These are phyloP conservation scores for Tolypeutes matacus DNA, from an alignment of 2,797 vertebrate species.

Conservation along the genomic window DNA sequence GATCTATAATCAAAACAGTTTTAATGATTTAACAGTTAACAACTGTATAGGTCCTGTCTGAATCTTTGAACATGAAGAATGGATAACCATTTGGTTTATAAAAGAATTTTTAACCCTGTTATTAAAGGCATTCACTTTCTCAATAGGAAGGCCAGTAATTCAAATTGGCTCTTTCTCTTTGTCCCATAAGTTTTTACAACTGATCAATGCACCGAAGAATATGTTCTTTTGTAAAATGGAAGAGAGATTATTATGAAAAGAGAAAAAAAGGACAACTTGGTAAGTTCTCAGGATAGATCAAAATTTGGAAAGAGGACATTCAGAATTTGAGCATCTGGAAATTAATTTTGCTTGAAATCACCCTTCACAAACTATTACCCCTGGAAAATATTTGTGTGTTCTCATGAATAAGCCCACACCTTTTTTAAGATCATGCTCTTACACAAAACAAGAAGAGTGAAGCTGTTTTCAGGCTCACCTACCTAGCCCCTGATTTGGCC, in stretches of 20 bases:
- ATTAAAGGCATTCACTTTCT: slow-evolving; percentile 4
- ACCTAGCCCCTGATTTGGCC: background rate
- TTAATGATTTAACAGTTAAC: slow-evolving; percentile 12
- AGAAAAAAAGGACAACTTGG: background rate
- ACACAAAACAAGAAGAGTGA: background rate
- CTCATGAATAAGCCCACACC: background rate
- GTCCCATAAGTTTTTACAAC: background rate
- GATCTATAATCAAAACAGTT: background rate
- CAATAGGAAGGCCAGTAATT: background rate
- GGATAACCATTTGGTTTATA: background rate
- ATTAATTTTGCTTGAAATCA: slow-evolving; percentile 23
- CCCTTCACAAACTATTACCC: background rate
- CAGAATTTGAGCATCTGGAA: slow-evolving; percentile 10
- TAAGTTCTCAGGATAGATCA: background rate
- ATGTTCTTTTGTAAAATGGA: background rate
- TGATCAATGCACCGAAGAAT: background rate
- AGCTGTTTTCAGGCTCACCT: background rate
- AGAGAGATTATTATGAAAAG: background rate
- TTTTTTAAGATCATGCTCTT: background rate
- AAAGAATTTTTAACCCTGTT: background rate
- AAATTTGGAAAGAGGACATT: background rate
- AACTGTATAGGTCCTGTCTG: background rate
- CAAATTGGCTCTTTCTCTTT: background rate
- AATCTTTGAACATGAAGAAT: slow-evolving; percentile 6
- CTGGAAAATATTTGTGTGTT: background rate